Conservation (phyloP, 2,113 vertebrate species). For the Indicator maculatus region DNA sequence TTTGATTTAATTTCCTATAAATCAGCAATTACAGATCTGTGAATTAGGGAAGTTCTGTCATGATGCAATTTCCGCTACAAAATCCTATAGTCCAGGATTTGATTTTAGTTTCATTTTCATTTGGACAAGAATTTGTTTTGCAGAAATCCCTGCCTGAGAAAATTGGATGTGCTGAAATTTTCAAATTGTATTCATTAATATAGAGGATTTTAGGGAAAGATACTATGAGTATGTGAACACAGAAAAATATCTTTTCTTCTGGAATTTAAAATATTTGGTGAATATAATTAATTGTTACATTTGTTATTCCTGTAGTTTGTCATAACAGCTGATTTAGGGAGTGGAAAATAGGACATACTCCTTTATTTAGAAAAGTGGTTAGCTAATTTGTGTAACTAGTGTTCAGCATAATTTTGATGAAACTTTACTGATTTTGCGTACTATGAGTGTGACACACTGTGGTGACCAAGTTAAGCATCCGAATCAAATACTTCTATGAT, state of each 20-base stretch:
- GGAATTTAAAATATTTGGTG: background rate
- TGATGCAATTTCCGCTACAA: background rate
- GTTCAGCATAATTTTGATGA: background rate
- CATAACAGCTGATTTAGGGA: background rate
- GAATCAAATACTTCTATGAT: background rate
- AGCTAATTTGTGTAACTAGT: background rate
- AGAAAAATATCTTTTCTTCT: background rate
- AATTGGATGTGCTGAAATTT: background rate
- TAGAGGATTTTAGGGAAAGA: background rate
- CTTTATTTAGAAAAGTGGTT: background rate
- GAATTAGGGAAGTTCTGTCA: background rate
- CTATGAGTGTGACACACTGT: background rate
- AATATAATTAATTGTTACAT: background rate
- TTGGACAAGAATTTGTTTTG: background rate
- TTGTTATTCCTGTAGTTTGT: background rate
- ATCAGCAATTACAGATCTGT: background rate
- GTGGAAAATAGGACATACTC: background rate
- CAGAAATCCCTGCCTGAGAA: background rate
- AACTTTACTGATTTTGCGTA: background rate
- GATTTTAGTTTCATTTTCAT: background rate
- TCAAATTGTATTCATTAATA: background rate
- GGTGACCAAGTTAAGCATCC: background rate
- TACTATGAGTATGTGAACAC: background rate
- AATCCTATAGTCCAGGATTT: background rate
- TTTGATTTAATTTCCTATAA: conserved; percentile 7